A percentile compares a stretch with the other conserved stretches of the same genome.
phyloP scores from a whole-genome alignment of 1,140 invertebrate genomes.

The Dendroctonus valens region DNA sequence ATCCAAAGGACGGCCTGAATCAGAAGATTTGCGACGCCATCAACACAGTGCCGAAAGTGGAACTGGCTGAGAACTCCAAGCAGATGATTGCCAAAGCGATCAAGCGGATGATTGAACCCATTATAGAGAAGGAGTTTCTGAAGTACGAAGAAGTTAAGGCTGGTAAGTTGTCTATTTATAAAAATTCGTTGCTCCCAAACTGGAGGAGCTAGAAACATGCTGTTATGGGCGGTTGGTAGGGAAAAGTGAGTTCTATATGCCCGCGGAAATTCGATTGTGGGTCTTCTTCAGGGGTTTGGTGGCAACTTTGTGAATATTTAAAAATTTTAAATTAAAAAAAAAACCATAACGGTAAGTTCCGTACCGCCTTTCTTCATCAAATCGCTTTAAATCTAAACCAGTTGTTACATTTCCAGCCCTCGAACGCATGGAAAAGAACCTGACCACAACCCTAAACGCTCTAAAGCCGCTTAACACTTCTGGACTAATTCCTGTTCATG shows the following conservation, averaged over 20 bases:
- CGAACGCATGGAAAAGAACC: constrained; percentile 27
- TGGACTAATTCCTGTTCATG: background rate
- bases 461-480: background rate
- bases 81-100: constrained; percentile 27
- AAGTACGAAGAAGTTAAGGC: constrained; percentile 32
- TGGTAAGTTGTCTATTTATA: constrained; percentile 9
- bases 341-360: too few species aligned
- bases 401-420: constrained; percentile 23
- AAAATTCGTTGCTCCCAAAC: too few species aligned
- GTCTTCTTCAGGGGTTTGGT: too few species aligned
- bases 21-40: constrained; percentile 10
- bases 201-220: too few species aligned
- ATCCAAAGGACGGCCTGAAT: constrained; percentile 24
- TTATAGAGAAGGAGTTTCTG: constrained; percentile 32
- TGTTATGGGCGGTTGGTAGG: too few species aligned
- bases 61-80: constrained; percentile 22
- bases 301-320: too few species aligned
- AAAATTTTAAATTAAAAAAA: too few species aligned
- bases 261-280: too few species aligned
- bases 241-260: too few species aligned
- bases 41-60: constrained; percentile 9
- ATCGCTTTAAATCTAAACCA: background rate
- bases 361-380: too few species aligned
- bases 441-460: constrained; percentile 9
- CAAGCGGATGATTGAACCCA: constrained; percentile 23